Evolutionary conservation across 2,113 vertebrate species (phyloP).

Genomic region (Podarcis raffonei): DNA sequence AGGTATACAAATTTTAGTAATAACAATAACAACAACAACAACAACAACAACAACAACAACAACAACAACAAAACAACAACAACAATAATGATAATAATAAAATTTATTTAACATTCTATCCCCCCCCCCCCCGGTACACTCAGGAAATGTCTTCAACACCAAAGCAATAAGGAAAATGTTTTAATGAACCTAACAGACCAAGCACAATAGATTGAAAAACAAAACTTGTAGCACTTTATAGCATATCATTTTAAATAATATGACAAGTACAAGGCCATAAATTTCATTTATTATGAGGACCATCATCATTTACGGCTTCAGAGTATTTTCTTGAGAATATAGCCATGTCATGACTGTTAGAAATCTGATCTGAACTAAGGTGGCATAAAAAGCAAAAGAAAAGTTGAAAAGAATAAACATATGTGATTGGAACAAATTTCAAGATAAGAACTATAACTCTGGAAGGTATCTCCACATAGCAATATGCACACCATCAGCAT

Average conservation of each 20-base stretch:
- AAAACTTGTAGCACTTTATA: too few relatives aligned
- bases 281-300: not conserved
- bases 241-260: not conserved
- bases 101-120: not conserved
- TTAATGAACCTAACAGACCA: not conserved
- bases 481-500: too few relatives aligned
- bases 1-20: too few relatives aligned
- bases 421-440: not conserved
- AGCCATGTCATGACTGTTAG: not conserved
- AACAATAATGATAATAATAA: too few relatives aligned
- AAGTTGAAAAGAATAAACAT: not conserved
- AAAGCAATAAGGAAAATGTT: not conserved
- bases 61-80: too few relatives aligned
- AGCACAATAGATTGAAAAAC: not conserved
- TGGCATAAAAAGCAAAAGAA: not conserved
- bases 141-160: not conserved
- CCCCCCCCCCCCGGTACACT: too few relatives aligned
- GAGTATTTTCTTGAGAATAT: not conserved
- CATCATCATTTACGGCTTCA: not conserved
- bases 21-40: too few relatives aligned
- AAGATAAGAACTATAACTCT: not conserved
- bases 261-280: not conserved
- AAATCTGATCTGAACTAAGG: not conserved
- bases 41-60: too few relatives aligned
- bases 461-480: not conserved